Evolutionary conservation across 2,797 vertebrate genomes (phyloP), one percentile per base, ranked within the genome.

Genomic region (Myotis vivesi): DNA sequence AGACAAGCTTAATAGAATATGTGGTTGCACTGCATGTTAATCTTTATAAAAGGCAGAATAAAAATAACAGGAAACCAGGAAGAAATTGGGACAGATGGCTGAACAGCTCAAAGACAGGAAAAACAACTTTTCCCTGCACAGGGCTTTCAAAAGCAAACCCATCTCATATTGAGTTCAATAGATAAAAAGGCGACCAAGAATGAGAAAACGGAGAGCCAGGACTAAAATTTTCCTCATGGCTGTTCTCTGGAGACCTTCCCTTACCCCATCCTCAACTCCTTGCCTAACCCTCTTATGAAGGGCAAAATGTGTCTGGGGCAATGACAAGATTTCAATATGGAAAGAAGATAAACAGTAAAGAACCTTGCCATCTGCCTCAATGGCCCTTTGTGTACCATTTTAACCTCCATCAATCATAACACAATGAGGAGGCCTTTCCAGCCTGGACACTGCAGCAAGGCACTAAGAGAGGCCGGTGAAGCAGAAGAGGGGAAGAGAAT

Each of bases 1-100:
- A 98, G 97, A 97, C 76, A 92, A 92, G 91, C 95, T 97, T 98
- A 98, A 98, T 96, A 97, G 97, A 98, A 95, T 96, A 96, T 81
- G 89, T 1, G 80, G 92, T 95, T 97, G 92, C n/a, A 83, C 93
- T 28, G 87, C 46, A 8, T 88, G 92, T 91, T 97, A 97, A 86
- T 94, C 96, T 94, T 97, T 96, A 93, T 95, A 97, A 96, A 97
- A 96, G 95, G 95, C 95, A 95, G 95, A 96, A 95, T 49, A 81
- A 94, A 96, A 97, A 97, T 97, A 98, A 97, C 88, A 97, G 91
- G 95, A 97, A 98, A 97, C 86, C 82, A 94, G 96, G 89, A 97
- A 1, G 0, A 89, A 97, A 97, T 88, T 91, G 94, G 95, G 95
- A 97, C 97, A 96, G 89, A 94, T 75, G 88, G 97, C 91, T 95